phyloP scores from a whole-genome alignment of 2,888 invertebrate species.

The Antitype chi region DNA sequence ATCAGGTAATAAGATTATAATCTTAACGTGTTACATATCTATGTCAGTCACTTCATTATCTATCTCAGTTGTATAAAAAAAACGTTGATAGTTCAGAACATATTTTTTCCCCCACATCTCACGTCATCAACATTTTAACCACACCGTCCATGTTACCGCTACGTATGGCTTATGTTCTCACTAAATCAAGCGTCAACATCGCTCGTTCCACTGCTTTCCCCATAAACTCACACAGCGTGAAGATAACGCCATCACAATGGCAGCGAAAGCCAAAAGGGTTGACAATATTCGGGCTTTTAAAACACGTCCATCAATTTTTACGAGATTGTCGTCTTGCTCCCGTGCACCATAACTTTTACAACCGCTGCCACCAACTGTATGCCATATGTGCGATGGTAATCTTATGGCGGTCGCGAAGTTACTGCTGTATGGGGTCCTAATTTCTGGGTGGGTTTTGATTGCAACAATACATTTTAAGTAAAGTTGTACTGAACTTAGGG shows the following conservation, averaged over 20 bases:
- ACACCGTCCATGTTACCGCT: background rate
- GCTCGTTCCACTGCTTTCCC: slow-evolving; percentile 39
- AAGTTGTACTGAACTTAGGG: background rate
- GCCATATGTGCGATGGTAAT: slow-evolving; percentile 84
- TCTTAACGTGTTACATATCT: background rate
- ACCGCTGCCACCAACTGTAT: slow-evolving; percentile 77
- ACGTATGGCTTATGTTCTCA: slow-evolving; percentile 55
- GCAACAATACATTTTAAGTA: slow-evolving; percentile 14
- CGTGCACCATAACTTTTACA: slow-evolving; percentile 74
- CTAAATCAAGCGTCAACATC: slow-evolving; percentile 48
- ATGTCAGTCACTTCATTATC: slow-evolving; percentile 20
- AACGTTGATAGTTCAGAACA: too few relatives aligned
- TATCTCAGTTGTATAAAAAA: background rate
- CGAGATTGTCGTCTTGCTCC: slow-evolving; percentile 58
- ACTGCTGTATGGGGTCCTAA: slow-evolving; percentile 68
- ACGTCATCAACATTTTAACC: slow-evolving; percentile 14
- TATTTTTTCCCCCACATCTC: slow-evolving; percentile 4
- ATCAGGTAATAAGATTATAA: slow-evolving; percentile 41
- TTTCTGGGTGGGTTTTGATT: slow-evolving; percentile 49
- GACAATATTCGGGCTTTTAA: slow-evolving; percentile 61
- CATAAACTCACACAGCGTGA: slow-evolving; percentile 52
- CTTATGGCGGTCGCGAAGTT: slow-evolving; percentile 77
- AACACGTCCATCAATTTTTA: slow-evolving; percentile 68
- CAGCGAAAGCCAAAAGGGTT: slow-evolving; percentile 60
- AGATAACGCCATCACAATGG: slow-evolving; percentile 58